phyloP scores from a whole-genome alignment of 2,888 invertebrate species.

The Andrena minutula region DNA sequence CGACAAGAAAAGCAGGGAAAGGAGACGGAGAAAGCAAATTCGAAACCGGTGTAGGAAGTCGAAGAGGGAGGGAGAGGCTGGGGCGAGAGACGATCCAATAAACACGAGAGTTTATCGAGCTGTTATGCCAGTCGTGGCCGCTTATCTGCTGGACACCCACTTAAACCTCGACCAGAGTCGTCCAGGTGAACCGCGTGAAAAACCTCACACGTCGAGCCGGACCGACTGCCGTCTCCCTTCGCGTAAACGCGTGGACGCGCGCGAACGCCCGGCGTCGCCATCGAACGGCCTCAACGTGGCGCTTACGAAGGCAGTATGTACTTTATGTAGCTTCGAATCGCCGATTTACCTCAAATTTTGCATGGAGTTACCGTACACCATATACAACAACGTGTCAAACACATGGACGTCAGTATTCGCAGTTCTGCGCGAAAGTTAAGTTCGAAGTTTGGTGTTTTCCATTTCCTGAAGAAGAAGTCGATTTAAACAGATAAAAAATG shows the following conservation, averaged over 20 bases:
- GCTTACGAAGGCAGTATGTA: background rate
- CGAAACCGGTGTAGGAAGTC: conserved; percentile 30
- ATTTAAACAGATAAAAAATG: too few species aligned
- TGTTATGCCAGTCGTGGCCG: conserved; percentile 80
- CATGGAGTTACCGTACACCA: background rate
- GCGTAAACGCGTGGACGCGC: conserved; percentile 61
- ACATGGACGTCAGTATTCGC: background rate
- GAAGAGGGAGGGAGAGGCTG: conserved; percentile 49
- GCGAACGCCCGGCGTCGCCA: conserved; percentile 2
- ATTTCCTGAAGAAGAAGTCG: too few species aligned
- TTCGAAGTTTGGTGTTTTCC: too few species aligned
- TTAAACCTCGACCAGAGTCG: conserved; percentile 78
- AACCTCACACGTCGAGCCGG: conserved; percentile 81
- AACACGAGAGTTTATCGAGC: conserved; percentile 83
- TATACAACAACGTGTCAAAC: background rate
- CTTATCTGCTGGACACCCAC: conserved; percentile 84
- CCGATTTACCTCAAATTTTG: background rate
- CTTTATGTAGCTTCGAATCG: background rate
- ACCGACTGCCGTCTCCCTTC: conserved; percentile 40
- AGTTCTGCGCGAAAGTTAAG: background rate
- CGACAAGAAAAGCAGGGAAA: conserved; percentile 12
- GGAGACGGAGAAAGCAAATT: conserved; percentile 30
- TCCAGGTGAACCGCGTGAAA: conserved; percentile 78
- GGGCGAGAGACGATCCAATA: conserved; percentile 79
- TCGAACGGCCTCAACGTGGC: background rate